Base-by-base conservation (phyloP, 2,797 vertebrate genomes). In the Glyptemys insculpta region DNA sequence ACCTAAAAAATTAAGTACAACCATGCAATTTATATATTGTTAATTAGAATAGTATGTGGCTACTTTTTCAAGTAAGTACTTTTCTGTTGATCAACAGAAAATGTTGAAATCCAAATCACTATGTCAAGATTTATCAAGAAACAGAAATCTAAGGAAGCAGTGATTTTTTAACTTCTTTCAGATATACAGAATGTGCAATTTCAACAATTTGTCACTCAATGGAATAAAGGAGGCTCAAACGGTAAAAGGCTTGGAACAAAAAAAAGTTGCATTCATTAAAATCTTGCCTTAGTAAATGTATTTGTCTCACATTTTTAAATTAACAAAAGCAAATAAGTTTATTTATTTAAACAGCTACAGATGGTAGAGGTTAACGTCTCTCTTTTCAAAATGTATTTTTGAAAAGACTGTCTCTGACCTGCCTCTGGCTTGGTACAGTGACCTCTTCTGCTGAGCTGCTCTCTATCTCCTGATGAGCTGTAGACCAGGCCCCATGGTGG, bases 361-460 rank as follows among this genome's bases (percentile, higher is more conserved):
- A 80, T 7, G 37, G 14, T 37, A 52, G 62, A 86, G 12, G 49
- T 88, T 34, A 52, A 56, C 72, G 84, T 95, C 80, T 90, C 85
- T 96, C 94, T 95, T 94, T 97, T 96, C 83, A 95, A 95, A 0
- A 79, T 88, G 92, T 15, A 83, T 92, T 96, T 94, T 95, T 94
- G 87, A 92, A 96, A 97, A 92, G 62, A 95, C 90, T 96, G 79
- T 94, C 80, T 97, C 93, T 97, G 96, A 96, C 96, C 98, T 97
- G 96, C 95, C 97, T 98, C 94, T 96, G 96, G 96, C 97, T 97
- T 56, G 83, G 53, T 91, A 44, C 90, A 94, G 94, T 98, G 94
- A 98, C 98, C 98, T 98, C 96, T 96, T 97, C 95, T 96, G 97
- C 92, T 87, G 94, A 92, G 94, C 86, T 97, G 92, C 93, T 97